Percentiles rank a stretch among this genome's conserved stretches.
Evolutionary conservation across 2,797 vertebrate genomes (phyloP).

Genomic region (Falco peregrinus): DNA sequence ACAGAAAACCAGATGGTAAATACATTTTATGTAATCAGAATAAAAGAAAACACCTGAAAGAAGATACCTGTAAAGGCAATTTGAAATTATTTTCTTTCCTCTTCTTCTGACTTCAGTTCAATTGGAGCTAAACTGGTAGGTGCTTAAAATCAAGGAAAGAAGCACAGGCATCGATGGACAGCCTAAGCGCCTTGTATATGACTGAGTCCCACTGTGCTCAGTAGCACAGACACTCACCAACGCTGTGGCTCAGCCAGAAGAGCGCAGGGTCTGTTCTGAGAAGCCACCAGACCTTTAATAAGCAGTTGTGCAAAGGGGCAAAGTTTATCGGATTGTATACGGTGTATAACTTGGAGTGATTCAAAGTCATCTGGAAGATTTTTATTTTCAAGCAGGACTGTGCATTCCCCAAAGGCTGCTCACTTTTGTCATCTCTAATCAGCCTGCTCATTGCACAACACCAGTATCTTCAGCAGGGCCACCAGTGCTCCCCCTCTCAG

Average conservation of each 20-base stretch:
- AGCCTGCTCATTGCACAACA: neutral
- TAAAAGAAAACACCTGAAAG: neutral
- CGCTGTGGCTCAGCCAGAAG: fast-evolving
- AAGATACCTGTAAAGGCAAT: neutral
- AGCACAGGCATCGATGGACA: fast-evolving
- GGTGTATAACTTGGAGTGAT: no score
- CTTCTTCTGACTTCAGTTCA: neutral
- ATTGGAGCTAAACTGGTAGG: neutral
- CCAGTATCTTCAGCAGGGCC: neutral
- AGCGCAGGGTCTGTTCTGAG: fast-evolving
- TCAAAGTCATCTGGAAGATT: neutral
- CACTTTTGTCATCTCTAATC: no score
- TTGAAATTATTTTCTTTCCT: neutral
- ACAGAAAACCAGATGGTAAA: neutral
- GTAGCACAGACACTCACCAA: neutral
- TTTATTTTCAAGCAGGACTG: neutral
- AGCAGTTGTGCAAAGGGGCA: neutral
- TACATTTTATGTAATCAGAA: neutral
- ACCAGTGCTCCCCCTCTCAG: neutral
- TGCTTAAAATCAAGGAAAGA: neutral
- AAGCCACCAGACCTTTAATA: neutral
- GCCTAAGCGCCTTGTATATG: neutral
- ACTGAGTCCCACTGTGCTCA: fast-evolving
- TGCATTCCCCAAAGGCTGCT: neutral
- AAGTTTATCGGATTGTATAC: neutral